These are phyloP conservation scores for Limosa lapponica DNA, from an alignment of 2,797 vertebrate genomes.

Conservation along the genomic window DNA sequence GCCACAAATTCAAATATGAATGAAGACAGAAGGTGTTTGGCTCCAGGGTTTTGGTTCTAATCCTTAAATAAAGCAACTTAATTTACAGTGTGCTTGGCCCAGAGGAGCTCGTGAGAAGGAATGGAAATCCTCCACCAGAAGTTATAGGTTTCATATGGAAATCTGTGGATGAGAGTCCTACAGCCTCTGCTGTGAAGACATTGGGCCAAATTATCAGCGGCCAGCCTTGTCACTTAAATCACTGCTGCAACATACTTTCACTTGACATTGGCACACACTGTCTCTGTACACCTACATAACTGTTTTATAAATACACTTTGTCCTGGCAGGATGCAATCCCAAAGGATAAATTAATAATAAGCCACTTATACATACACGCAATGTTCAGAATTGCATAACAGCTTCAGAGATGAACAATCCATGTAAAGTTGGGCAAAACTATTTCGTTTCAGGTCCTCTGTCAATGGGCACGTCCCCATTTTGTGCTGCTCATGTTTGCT, in stretches of 20 bases:
- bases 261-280: background rate
- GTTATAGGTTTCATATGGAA: background rate
- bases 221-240: slow-evolving; percentile 17
- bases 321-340: slow-evolving; percentile 14
- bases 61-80: slow-evolving; percentile 1
- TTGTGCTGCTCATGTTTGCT: background rate
- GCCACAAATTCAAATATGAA: slow-evolving; percentile 23
- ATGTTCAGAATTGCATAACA: slow-evolving; percentile 3
- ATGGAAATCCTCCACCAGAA: slow-evolving; percentile 23
- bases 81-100: background rate
- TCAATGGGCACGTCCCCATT: background rate
- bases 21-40: slow-evolving; percentile 18
- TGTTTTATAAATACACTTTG: slow-evolving; percentile 25
- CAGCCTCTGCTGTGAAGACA: background rate
- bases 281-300: slow-evolving; percentile 13
- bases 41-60: slow-evolving; percentile 8
- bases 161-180: background rate
- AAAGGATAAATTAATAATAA: slow-evolving; percentile 53
- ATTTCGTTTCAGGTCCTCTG: background rate
- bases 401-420: background rate
- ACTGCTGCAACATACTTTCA: background rate
- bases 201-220: background rate
- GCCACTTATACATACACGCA: background rate
- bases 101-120: background rate
- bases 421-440: background rate